Conservation (phyloP, 2,797 vertebrate species). For the Chiloscyllium punctatum region DNA sequence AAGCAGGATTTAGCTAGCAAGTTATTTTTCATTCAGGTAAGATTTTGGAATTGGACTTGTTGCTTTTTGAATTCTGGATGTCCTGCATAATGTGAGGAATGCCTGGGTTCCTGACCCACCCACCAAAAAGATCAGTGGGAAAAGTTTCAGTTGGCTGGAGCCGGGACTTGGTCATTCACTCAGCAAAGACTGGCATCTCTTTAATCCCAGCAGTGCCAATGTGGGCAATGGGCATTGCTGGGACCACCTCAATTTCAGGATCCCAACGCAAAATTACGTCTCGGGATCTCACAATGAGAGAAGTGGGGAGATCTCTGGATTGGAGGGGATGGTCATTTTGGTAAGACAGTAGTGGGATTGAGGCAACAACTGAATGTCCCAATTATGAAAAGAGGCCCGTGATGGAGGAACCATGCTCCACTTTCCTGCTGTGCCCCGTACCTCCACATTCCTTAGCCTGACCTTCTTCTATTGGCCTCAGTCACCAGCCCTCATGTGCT, state of each 20-base stretch:
- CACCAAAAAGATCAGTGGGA: too few species aligned
- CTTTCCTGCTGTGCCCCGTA: neutral
- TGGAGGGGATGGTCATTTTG: neutral
- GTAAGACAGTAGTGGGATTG: neutral
- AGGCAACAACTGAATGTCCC: neutral
- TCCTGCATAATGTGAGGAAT: neutral
- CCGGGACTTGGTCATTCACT: too few species aligned
- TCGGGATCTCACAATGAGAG: too few species aligned
- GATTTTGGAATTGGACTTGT: neutral
- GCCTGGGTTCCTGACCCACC: too few species aligned
- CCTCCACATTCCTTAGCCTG: neutral
- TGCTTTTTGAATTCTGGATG: neutral
- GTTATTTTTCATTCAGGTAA: neutral
- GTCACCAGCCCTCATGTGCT: neutral
- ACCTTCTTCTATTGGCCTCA: neutral
- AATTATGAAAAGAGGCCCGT: neutral
- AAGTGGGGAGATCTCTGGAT: too few species aligned
- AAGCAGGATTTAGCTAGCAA: neutral
- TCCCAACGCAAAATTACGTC: too few species aligned
- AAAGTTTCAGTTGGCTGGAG: too few species aligned
- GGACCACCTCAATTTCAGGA: neutral
- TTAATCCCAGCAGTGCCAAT: too few species aligned
- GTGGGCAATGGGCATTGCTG: neutral
- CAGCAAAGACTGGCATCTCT: too few species aligned
- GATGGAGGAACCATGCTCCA: neutral